Evolutionary conservation across 2,113 vertebrate species (phyloP), one percentile per base, ranked within the genome.

Genomic region (Tragelaphus buxtoni): DNA sequence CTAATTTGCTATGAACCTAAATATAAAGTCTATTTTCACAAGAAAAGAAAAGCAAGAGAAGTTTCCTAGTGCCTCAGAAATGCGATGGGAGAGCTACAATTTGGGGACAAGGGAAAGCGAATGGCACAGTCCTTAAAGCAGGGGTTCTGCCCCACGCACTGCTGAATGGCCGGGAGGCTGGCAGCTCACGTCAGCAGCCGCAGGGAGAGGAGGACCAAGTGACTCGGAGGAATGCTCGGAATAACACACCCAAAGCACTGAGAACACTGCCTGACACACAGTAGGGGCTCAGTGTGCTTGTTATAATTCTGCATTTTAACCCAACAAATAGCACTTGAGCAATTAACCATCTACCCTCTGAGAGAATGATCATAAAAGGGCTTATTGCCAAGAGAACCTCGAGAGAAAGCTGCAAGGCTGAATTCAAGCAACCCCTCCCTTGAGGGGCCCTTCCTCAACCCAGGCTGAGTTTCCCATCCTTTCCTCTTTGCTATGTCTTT

Each of bases 181-280:
- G 49, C 49, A 55, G 49, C 79, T 24, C 11, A 13, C 11, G 7
- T 22, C 79, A 4, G 49, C 1, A 0, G 11, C 32, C 6, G 0
- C 47, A 53, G 92, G 42, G 20, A 42, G 18, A 9, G n/a, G 7
- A 8, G 53, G 80, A 56, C 22, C 53, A 3, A 28, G 39, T 7
- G 42, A 77, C 39, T 47, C 3, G 0, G 28, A 89, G 53, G 53
- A 30, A 77, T 26, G 51, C 22, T 1, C 4, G 1, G 49, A 30
- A 30, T 35, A 88, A 39, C 24, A 30, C 18, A 88, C 5, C 35
- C 87, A 88, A 35, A 88, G 63, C 1, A 0, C 85, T 20, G 9
- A 72, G n/a, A 39, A 20, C 3, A 47, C 42, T 2, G 7, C 58
- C 45, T 86, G 30, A 51, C 60, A 47, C 35, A 60, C 55, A 4